Conservation (phyloP, 2,888 invertebrate species). For the Caenorhabditis auriculariae region DNA sequence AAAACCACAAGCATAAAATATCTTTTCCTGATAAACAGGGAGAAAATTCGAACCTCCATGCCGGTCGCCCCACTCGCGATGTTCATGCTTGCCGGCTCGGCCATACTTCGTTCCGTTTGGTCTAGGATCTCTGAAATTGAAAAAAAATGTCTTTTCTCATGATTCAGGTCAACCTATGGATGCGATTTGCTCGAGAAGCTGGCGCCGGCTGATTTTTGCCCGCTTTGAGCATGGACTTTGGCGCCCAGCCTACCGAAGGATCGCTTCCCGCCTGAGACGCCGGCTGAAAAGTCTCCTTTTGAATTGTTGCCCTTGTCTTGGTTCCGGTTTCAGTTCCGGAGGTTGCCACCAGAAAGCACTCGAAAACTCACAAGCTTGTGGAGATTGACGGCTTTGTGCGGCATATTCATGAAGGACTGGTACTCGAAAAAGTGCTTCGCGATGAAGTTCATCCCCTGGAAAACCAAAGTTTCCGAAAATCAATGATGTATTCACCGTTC, state of each 20-base stretch:
- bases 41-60: constrained; percentile 52
- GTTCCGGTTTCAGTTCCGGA: neutral
- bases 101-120: constrained; percentile 53
- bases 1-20: neutral
- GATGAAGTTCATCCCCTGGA: constrained; percentile 62
- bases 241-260: constrained; percentile 60
- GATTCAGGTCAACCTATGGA: constrained; percentile 35
- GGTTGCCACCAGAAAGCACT: neutral
- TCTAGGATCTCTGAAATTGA: constrained; percentile 36
- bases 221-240: constrained; percentile 57
- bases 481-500: too few relatives aligned
- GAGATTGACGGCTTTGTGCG: constrained; percentile 62
- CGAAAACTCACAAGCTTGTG: constrained; percentile 56
- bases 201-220: constrained; percentile 60
- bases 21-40: neutral
- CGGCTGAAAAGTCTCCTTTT: constrained; percentile 38
- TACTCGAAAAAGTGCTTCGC: constrained; percentile 63
- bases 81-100: constrained; percentile 57
- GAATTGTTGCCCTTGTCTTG: neutral
- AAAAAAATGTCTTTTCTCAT: neutral
- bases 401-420: constrained; percentile 61
- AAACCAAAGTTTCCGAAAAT: constrained; percentile 4
- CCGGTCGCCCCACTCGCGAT: constrained; percentile 60
- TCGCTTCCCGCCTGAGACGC: constrained; percentile 59
- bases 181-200: constrained; percentile 53